Percentiles rank a stretch among this genome's conserved stretches.
phyloP scores from a whole-genome alignment of 23 tunicate genomes.

The Trididemnum nubilum region DNA sequence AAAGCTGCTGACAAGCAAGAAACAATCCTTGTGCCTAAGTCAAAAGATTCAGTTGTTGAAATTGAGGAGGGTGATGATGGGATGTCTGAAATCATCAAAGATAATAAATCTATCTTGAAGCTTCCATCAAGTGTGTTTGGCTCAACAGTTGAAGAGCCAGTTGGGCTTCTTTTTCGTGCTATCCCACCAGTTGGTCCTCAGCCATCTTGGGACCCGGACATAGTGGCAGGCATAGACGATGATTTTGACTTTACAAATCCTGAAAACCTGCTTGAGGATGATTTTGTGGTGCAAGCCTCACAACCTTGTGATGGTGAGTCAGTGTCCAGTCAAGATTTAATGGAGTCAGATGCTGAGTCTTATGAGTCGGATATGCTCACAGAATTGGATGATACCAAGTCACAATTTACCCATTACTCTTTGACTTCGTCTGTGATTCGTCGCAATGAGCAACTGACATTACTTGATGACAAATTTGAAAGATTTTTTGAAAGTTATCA shows the following conservation, averaged over 20 bases:
- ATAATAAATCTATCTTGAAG: constrained; percentile 42
- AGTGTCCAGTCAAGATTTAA: neutral
- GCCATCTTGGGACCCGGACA: constrained; percentile 89
- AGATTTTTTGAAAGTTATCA: constrained; percentile 74
- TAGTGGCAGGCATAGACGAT: constrained; percentile 90
- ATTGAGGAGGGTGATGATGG: constrained; percentile 41
- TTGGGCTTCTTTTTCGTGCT: constrained; percentile 81
- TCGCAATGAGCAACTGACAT: constrained; percentile 59
- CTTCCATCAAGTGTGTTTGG: constrained; percentile 82
- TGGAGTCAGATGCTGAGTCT: constrained; percentile 3
- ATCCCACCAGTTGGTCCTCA: constrained; percentile 77
- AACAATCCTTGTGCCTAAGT: constrained; percentile 71
- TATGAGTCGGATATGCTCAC: constrained; percentile 18
- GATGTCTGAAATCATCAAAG: constrained; percentile 36
- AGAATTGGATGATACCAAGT: constrained; percentile 23
- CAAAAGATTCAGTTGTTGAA: no score
- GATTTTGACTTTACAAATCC: constrained; percentile 80
- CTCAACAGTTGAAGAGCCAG: constrained; percentile 72
- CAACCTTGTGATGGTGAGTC: neutral
- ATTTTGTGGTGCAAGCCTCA: constrained; percentile 54
- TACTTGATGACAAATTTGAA: constrained; percentile 87
- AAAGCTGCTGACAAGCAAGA: constrained; percentile 28
- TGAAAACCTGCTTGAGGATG: constrained; percentile 80
- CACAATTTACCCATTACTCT: constrained; percentile 81
- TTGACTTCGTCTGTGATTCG: constrained; percentile 88